Evolutionary conservation across 2,888 invertebrate species (phyloP), one percentile per base, ranked within the genome.

Genomic region (Pogonocherus hispidulus): DNA sequence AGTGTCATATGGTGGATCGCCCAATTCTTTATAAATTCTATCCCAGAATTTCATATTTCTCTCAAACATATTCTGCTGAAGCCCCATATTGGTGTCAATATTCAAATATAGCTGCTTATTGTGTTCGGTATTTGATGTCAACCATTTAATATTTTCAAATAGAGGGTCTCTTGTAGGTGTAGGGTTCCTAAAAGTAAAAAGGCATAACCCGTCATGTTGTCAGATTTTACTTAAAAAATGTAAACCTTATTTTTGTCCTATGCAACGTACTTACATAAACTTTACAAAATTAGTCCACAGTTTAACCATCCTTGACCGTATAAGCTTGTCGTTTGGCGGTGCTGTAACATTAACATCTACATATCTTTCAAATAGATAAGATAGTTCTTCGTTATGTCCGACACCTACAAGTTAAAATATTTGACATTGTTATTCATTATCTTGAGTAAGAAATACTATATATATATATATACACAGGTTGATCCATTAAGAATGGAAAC

Each of bases 271-370:
- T 72, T 72, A 78, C 78, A 72, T 66, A 46, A 71, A 69, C 74
- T 78, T 80, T 4, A 73, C 77, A 67, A 80, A 80, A 71, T 80
- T 80, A 0, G 76, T 78, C 80, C 80, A 80, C 44, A 80, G 20
- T 55, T 67, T 74, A 27, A 80, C 49, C 64, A 80, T 68, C 27
- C 75, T 62, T 11, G 19, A 60, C 32, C 77, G 57, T 3, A 72
- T 69, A 3, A 72, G 14, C n/a, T n/a, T n/a, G n/a, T n/a, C n/a
- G n/a, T n/a, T n/a, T n/a, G n/a, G n/a, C n/a, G n/a, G n/a, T n/a
- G n/a, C n/a, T n/a, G n/a, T n/a, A 11, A 32, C 8, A 11, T 2
- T 32, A 11, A 32, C 5, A 8, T 32, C 11, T 6, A 66, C 51
- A 18, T 69, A 37, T 19, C 49, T 73, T n/a, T 60, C 70, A 54